These are phyloP conservation scores for Anaspis maculata DNA, from an alignment of 2,888 invertebrate genomes.

Conservation along the genomic window DNA sequence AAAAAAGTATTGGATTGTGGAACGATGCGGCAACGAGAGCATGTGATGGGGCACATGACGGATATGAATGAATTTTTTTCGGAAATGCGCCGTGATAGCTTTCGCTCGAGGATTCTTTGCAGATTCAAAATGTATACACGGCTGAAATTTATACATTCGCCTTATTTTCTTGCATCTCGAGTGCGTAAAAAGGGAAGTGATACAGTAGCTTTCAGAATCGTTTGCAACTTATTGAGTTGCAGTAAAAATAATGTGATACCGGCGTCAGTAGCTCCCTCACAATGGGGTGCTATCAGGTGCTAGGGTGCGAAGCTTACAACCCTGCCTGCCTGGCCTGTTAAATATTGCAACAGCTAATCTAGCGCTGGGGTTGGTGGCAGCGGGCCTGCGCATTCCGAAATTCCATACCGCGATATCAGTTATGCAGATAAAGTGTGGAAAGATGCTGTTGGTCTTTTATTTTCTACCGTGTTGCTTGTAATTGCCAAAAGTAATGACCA, in stretches of 20 bases:
- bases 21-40: no score
- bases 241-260: slow-evolving; percentile 14
- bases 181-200: slow-evolving; percentile 4
- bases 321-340: slow-evolving; percentile 30
- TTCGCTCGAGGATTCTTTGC: no score
- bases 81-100: no score
- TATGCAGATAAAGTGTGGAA: slow-evolving; percentile 28
- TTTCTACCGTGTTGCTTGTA: slow-evolving; percentile 16
- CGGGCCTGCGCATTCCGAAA: slow-evolving; percentile 27
- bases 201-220: slow-evolving; percentile 9
- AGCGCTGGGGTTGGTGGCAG: slow-evolving; percentile 27
- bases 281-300: slow-evolving; percentile 20
- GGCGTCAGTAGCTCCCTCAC: slow-evolving; percentile 13
- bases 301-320: slow-evolving; percentile 24
- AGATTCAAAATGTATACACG: no score
- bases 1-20: no score
- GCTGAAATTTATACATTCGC: no score
- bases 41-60: no score
- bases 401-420: slow-evolving; percentile 22
- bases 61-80: no score
- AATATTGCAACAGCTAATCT: slow-evolving; percentile 40
- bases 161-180: no score
- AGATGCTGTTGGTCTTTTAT: slow-evolving; percentile 22
- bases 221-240: slow-evolving; percentile 16
- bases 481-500: slow-evolving; percentile 12